Conservation (phyloP, 2,113 vertebrate species). For the Phrynosoma platyrhinos region DNA sequence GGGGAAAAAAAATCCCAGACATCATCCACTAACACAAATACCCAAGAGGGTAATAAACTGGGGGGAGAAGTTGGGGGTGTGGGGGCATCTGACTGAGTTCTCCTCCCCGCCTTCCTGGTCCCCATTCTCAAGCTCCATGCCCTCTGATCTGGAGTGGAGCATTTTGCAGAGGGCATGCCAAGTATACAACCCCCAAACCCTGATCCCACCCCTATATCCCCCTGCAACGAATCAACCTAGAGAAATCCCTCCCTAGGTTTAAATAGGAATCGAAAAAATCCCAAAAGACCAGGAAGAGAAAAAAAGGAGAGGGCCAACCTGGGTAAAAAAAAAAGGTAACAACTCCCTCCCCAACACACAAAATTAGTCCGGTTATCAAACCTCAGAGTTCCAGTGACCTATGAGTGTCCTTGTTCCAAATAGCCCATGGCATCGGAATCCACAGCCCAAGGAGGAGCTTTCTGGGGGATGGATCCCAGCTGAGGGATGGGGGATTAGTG, state of each 20-base stretch:
- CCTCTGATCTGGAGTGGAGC: neutral
- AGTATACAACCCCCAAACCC: neutral
- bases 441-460: neutral
- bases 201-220: slow-evolving; percentile 41
- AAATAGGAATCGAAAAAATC: slow-evolving; percentile 51
- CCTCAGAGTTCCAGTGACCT: slow-evolving; percentile 21
- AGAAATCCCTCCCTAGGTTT: slow-evolving; percentile 8
- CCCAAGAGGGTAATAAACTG: neutral
- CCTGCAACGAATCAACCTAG: slow-evolving; percentile 42
- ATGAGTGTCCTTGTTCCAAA: neutral
- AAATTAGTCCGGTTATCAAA: slow-evolving; percentile 13
- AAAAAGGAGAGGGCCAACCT: neutral
- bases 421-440: neutral
- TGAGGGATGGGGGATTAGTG: neutral
- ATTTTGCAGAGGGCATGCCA: neutral
- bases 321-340: neutral
- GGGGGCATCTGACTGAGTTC: slow-evolving; percentile 18
- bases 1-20: neutral
- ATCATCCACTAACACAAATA: slow-evolving; percentile 32
- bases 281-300: slow-evolving; percentile 3
- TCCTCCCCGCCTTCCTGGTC: slow-evolving; percentile 14
- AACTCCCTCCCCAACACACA: neutral
- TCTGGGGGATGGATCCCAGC: neutral
- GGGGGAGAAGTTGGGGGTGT: slow-evolving; percentile 13
- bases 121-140: slow-evolving; percentile 29